These are phyloP conservation scores for Lagopus muta DNA, from an alignment of 2,113 vertebrate genomes.

Conservation along the genomic window DNA sequence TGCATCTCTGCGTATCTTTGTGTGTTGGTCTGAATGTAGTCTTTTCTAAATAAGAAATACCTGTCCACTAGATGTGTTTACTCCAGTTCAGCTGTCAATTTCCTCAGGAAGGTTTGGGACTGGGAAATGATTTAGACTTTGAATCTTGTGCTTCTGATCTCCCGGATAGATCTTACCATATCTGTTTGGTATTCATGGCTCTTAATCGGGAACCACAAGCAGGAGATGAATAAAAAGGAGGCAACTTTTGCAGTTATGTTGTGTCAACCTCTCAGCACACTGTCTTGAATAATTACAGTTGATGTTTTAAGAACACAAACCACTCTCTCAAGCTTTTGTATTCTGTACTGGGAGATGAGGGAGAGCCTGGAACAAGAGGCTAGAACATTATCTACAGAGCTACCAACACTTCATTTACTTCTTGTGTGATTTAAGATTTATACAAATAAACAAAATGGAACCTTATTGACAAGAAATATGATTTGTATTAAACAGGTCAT, in stretches of 20 bases:
- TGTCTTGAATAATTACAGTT: constrained; percentile 47
- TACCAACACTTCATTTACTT: background rate
- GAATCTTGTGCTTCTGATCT: background rate
- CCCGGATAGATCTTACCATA: background rate
- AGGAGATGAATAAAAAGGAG: constrained; percentile 44
- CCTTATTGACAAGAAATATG: constrained; percentile 25
- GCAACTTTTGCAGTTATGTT: background rate
- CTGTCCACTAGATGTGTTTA: constrained; percentile 20
- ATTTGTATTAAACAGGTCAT: constrained; percentile 53
- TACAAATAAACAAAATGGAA: constrained; percentile 37
- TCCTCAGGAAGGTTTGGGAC: background rate
- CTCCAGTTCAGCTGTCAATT: background rate
- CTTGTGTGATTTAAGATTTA: constrained; percentile 57
- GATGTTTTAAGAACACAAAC: constrained; percentile 25
- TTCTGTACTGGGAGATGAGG: constrained; percentile 33
- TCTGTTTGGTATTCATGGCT: constrained; percentile 39
- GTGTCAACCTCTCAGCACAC: constrained; percentile 9
- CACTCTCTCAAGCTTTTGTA: constrained; percentile 27
- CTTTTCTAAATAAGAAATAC: constrained; percentile 6
- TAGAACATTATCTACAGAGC: constrained; percentile 5
- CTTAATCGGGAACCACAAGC: background rate
- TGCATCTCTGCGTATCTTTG: background rate
- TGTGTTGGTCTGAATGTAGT: constrained; percentile 31
- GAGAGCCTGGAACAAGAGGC: constrained; percentile 45
- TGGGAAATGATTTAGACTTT: constrained; percentile 61